Percentiles rank a stretch among this genome's conserved stretches.
phyloP scores from a whole-genome alignment of 2,888 invertebrate genomes.

The Ophion ventricosus region DNA sequence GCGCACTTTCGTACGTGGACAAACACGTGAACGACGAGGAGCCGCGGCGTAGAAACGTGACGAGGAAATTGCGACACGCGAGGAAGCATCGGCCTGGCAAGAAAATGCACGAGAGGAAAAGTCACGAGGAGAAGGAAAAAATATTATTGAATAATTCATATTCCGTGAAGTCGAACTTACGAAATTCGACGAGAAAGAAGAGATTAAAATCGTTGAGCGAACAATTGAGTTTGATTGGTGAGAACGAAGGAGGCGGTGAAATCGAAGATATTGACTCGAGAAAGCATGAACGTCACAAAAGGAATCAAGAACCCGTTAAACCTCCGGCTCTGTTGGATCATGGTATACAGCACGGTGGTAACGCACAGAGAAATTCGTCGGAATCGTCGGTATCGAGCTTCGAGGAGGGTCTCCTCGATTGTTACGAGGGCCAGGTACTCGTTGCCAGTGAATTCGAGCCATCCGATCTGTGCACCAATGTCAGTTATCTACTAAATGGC shows the following conservation, averaged over 20 bases:
- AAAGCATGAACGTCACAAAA: constrained; percentile 65
- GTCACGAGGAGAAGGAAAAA: constrained; percentile 67
- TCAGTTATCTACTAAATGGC: constrained; percentile 88
- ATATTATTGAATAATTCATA: constrained; percentile 51
- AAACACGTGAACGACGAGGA: constrained; percentile 65
- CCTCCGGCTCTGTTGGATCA: constrained; percentile 86
- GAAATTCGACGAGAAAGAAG: constrained; percentile 4
- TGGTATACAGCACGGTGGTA: constrained; percentile 91
- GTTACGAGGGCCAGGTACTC: constrained; percentile 91
- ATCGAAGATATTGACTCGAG: constrained; percentile 58
- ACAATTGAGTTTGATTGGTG: constrained; percentile 36
- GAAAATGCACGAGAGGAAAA: constrained; percentile 49
- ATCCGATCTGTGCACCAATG: constrained; percentile 88
- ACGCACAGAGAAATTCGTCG: constrained; percentile 86
- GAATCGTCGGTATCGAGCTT: constrained; percentile 92
- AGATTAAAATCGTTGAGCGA: constrained; percentile 32
- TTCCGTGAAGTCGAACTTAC: constrained; percentile 67
- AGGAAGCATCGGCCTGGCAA: constrained; percentile 66
- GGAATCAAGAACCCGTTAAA: constrained; percentile 72
- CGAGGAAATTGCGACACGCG: constrained; percentile 71
- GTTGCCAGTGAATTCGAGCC: constrained; percentile 89
- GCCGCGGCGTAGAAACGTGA: constrained; percentile 56
- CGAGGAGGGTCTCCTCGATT: constrained; percentile 90
- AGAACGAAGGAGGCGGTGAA: constrained; percentile 49
- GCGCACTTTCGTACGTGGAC: constrained; percentile 66